Base-by-base conservation (phyloP, 1,140 invertebrate genomes). In the Sitobion miscanthi region DNA sequence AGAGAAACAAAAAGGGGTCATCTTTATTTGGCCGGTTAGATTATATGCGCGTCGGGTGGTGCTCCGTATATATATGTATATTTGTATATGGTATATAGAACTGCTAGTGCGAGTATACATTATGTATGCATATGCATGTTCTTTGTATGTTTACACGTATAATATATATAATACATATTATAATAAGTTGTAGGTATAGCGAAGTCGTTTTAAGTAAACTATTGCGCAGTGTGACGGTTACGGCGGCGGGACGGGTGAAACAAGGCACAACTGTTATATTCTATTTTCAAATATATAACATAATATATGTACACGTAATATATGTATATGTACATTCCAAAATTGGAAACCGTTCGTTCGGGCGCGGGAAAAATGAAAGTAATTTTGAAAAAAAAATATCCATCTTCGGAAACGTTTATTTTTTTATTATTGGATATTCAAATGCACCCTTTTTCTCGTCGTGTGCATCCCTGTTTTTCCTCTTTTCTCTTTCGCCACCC, bases 381-480 rank as follows among this genome's bases (percentile, higher is more conserved):
- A 93, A 93, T 93, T 93, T 85, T 49, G 49, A 93, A 92, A 93
- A 38, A 38, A 93, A 86, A 93, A 85, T 93, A 93, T 93, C 49
- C 91, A 93, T 93, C 91, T 93, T 85, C 77, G 82, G 91, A 93
- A 93, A 93, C 91, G 82, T 93, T 93, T 93, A 93, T 93, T 86
- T 93, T 52, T 92, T 93, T 93, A 86, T 93, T 93, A 93, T 93
- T 93, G 82, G 91, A 93, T 93, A 93, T 93, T 93, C 91, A 93
- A 93, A 93, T 93, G 77, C 91, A 54, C 77, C 45, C 77, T 30
- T 54, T 85, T 90, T 45, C n/a, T 42, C 89, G 35, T 57, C 54
- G 35, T 47, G 45, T 8, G 85, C 25, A 8, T 88, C 30, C 47
- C 17, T 52, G 38, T 86, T 42, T 86, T 42, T 45, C 45, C 11